Evolutionary conservation across 2,113 vertebrate species (phyloP), one percentile per base, ranked within the genome.

Genomic region (Rhinichthys klamathensis): DNA sequence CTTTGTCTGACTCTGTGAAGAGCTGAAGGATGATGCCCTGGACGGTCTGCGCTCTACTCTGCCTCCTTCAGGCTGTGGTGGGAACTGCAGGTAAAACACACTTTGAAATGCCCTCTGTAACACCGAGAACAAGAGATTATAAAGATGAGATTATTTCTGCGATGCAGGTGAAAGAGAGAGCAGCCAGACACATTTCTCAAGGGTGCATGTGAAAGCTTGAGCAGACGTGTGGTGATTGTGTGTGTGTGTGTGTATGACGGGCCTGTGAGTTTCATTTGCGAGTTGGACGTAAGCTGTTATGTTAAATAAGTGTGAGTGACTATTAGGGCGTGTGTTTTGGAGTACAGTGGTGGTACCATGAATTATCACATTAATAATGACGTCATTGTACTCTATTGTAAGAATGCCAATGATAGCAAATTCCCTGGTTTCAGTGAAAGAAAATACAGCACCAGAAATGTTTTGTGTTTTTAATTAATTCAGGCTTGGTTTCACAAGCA

Each of bases 41-140:
- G 32, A 12, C 70, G 2, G 35, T 15, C 25, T 58, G 88, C 86
- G 80, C 83, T 70, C 38, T 92, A 85, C 72, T 90, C 67, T 92
- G 82, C 46, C 88, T 93, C 44, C 77, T 92, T 6, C 46, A 92
- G 25, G 41, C 92, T 21, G 85, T 84, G 77, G 86, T 23, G 54
- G 84, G 49, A 84, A 60, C 51, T 5, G 44, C 89, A 92, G 92
- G 94, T 95, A 88, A 41, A 41, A 23, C 35, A 1, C 67, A 11
- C 69, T 11, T 51, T 12, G 23, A 70, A 18, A 11, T 35, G 25
- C 27, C 21, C 30, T 21, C 7, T 0, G 15, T 35, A 7, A 9
- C 63, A 18, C 63, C 4, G 16, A 67, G 18, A 9, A 69, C 65
- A 35, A 69, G 18, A 21, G 65, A 69, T 69, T 21, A 9, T 35